Base-by-base conservation (phyloP, 2,797 vertebrate species). In the Selene dorsalis region DNA sequence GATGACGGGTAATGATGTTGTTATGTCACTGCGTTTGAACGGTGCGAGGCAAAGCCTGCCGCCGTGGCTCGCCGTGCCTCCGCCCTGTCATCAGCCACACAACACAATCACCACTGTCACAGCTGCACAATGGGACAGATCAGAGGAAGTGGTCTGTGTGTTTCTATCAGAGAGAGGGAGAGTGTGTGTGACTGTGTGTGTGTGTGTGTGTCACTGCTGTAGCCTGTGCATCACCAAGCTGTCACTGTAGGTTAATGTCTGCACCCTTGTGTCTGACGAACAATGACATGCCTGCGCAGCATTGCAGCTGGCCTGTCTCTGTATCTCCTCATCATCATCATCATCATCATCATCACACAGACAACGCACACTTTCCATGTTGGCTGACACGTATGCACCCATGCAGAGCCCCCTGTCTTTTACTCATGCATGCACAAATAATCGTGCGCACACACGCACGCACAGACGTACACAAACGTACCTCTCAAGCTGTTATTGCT, bases 171-270 rank as follows among this genome's bases (percentile, higher is more conserved):
- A 52, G 35, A 61, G 14, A 45, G 60, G n/a, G 41, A 20, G 32
- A 11, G n/a, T 73, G 48, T 17, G 22, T 60, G 43, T 52, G 17
- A 63, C 18, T 13, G 17, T 59, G 38, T 41, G 39, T 41, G 71
- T 24, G 1, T 41, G 68, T 73, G 70, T 84, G 69, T 87, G 71
- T 83, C 43, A 56, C 16, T 53, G 45, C 58, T 5, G 28, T 24
- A 56, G 73, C 61, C 67, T 55, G 47, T 68, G 83, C 72, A 28
- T 86, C 74, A 63, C 74, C 50, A 41, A 67, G 61, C 80, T 92
- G 90, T 92, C 92, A 87, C 81, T 89, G 82, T 30, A 75, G 70
- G 73, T 94, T 92, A 77, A 74, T 45, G 78, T 78, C 74, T 3
- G 69, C 67, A 56, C 69, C 62, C 67, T 85, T 70, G 73, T 83